phyloP scores from a whole-genome alignment of 1,140 invertebrate genomes.

The Drosophila carrolli region DNA sequence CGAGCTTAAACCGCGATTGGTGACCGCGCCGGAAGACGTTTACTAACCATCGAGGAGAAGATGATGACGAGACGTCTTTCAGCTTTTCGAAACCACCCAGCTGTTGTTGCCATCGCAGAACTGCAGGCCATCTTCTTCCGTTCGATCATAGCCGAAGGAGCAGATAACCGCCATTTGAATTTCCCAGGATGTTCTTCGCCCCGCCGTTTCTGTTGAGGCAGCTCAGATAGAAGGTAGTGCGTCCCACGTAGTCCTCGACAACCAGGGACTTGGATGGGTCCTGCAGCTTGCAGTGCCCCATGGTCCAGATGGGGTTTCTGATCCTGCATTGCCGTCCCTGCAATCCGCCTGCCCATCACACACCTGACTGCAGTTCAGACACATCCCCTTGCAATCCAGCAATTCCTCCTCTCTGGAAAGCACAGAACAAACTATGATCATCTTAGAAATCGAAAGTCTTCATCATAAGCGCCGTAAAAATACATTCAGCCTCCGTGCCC shows the following conservation, averaged over 20 bases:
- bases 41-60: constrained; percentile 39
- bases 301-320: not conserved
- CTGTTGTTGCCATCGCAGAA: not conserved
- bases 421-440: constrained; percentile 46
- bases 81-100: not conserved
- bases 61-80: not conserved
- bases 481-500: no score
- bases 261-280: not conserved
- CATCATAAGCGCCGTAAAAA: no score
- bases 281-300: not conserved
- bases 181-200: not conserved
- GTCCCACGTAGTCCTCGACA: not conserved
- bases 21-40: constrained; percentile 29
- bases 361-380: no score
- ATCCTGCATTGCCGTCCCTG: constrained; percentile 84
- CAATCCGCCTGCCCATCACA: constrained; percentile 84
- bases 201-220: constrained; percentile 12
- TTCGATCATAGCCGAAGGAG: constrained; percentile 15
- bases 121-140: not conserved
- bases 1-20: constrained; percentile 34
- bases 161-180: constrained; percentile 33
- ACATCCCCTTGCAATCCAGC: no score
- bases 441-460: no score
- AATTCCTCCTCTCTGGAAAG: constrained; percentile 21
- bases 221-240: not conserved